Evolutionary conservation across 2,888 invertebrate genomes (phyloP).

Genomic region (Marasmarcha lunaedactyla): DNA sequence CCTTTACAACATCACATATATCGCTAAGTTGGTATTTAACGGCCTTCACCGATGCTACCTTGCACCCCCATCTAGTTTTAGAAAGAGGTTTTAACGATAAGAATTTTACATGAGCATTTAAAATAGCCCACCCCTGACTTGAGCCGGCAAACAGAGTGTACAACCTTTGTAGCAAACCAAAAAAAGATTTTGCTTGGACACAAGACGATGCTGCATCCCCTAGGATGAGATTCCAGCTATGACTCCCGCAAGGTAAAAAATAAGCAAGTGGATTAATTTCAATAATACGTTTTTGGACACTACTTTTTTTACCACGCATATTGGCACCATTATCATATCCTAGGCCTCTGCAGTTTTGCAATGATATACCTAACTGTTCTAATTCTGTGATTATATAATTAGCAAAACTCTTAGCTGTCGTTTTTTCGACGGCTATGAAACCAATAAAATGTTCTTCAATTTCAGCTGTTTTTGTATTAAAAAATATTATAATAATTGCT

Average conservation of each 20-base stretch:
- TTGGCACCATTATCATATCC: slow-evolving; percentile 9
- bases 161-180: slow-evolving; percentile 9
- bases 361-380: no score
- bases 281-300: no score
- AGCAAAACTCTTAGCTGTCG: slow-evolving; percentile 7
- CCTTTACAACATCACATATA: slow-evolving; percentile 7
- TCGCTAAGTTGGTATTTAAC: slow-evolving; percentile 11
- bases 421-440: slow-evolving; percentile 7
- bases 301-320: no score
- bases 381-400: slow-evolving; percentile 7
- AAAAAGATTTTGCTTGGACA: slow-evolving; percentile 12
- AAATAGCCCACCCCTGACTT: no score
- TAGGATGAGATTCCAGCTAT: slow-evolving; percentile 9
- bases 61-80: slow-evolving; percentile 17
- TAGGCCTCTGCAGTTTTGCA: slow-evolving; percentile 5
- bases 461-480: slow-evolving; percentile 10
- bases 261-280: slow-evolving; percentile 8
- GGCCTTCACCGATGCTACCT: no score
- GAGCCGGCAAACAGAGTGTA: no score
- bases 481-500: slow-evolving; percentile 14
- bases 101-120: slow-evolving; percentile 14
- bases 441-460: no score
- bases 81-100: slow-evolving; percentile 15
- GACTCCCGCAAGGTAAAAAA: not conserved
- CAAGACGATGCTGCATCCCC: slow-evolving; percentile 11